Evolutionary conservation across 2,113 vertebrate species (phyloP).

Genomic region (Sinocyclocheilus rhinocerous): DNA sequence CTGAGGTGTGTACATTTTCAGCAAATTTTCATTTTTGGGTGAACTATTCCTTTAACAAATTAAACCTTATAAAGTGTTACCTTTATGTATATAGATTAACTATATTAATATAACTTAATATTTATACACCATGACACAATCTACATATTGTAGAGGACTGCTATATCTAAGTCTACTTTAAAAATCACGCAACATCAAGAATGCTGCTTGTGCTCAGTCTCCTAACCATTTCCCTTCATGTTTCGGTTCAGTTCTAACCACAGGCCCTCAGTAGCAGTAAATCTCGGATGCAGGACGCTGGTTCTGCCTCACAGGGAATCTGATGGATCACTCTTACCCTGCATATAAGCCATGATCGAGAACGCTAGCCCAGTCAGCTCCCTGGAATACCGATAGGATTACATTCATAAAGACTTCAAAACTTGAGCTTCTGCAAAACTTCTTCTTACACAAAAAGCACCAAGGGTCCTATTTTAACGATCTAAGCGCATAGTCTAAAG

Average conservation of each 20-base stretch:
- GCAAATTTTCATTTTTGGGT: no score
- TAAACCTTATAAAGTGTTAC: background rate
- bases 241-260: background rate
- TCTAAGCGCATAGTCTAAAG: no score
- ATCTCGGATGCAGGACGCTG: background rate
- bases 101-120: background rate
- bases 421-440: background rate
- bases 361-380: background rate
- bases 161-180: background rate
- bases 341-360: slow-evolving; percentile 20
- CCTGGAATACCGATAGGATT: slow-evolving; percentile 18
- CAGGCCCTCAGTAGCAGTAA: slow-evolving; percentile 1
- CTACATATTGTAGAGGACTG: background rate
- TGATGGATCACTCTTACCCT: slow-evolving; percentile 10
- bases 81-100: background rate
- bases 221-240: background rate
- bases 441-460: background rate
- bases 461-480: no score
- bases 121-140: background rate
- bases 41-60: background rate
- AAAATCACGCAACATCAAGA: background rate
- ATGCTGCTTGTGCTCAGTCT: background rate
- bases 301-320: slow-evolving; percentile 25
- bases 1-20: no score
- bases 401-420: background rate